Base-by-base conservation (phyloP, 1,140 invertebrate species). In the Zophobas atratus region DNA sequence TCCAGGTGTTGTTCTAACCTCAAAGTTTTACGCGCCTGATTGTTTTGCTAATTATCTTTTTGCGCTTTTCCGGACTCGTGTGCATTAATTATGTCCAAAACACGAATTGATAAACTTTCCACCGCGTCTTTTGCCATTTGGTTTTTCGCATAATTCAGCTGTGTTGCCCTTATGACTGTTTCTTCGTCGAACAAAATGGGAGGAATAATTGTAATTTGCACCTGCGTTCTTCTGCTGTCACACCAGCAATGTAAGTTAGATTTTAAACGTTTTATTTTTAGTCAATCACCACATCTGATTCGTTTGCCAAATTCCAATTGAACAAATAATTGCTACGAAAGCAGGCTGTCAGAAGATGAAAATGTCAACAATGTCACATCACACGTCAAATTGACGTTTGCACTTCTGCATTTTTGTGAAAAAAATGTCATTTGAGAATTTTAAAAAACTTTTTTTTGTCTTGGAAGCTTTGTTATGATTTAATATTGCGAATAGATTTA, bases 1-100 rank as follows among this genome's bases (percentile, higher is more conserved):
- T 43, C 60, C 60, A 67, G 60, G 60, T 67, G 60, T 67, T 60
- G 56, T 48, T 67, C 60, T 67, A 67, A 67, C 60, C 60, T 67
- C 60, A 67, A 67, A 67, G n/a, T 67, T 67, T 67, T 67, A 43
- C 60, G 60, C 60, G 60, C 60, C 8, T 43, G 60, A 67, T 39
- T 20, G 34, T 60, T 60, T 60, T 60, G 6, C 34, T 41, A n/a
- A 20, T 41, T 67, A 5, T 43, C 8, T 8, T 67, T 67, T 67
- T 43, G 1, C 56, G 8, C 3, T 1, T 43, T 67, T 43, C 1
- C 35, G 41, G 41, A 63, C 38, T 8, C 20, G 38, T 8, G 41
- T 38, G 6, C n/a, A 38, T 38, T 41, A 67, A 67, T 67, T 67
- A 67, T 63, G 57, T 38, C 57, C 38, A 67, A 67, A 67, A 32